Evolutionary conservation across 23 tunicate species (phyloP).

Genomic region (Botrylloides violaceus): DNA sequence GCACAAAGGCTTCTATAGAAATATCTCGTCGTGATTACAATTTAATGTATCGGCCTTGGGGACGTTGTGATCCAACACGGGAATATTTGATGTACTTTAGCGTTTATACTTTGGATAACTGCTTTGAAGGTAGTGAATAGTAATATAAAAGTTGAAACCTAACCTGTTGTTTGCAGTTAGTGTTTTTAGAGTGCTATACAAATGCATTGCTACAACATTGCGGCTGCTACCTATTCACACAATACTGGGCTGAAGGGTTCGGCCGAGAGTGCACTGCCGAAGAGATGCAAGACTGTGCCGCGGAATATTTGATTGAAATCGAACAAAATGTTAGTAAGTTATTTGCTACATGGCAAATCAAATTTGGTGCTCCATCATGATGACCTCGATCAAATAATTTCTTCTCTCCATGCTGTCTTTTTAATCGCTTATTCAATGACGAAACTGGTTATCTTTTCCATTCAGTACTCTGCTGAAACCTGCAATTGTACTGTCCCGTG

Average conservation of each 20-base stretch:
- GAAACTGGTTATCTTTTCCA: background rate
- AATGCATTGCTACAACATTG: conserved; percentile 16
- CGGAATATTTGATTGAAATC: background rate
- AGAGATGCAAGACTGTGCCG: conserved; percentile 30
- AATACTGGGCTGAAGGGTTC: conserved; percentile 36
- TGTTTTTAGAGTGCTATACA: conserved; percentile 40
- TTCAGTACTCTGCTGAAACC: conserved; percentile 22
- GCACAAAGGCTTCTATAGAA: conserved; percentile 32
- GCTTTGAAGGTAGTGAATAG: conserved; percentile 35
- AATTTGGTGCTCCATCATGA: too few species aligned
- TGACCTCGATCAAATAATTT: too few species aligned
- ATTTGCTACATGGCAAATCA: background rate
- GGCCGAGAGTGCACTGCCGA: conserved; percentile 15
- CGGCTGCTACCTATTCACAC: conserved; percentile 30
- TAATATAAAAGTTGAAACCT: too few species aligned
- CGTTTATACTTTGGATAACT: conserved; percentile 23
- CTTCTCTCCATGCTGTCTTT: too few species aligned
- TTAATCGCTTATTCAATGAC: too few species aligned
- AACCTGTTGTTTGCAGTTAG: too few species aligned
- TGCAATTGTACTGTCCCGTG: conserved; percentile 49
- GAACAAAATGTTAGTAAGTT: conserved; percentile 20
- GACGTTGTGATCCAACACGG: conserved; percentile 31
- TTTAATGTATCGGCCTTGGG: conserved; percentile 42
- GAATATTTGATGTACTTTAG: conserved; percentile 31
- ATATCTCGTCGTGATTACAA: conserved; percentile 23